Percentiles rank a stretch among this genome's conserved stretches.
These are phyloP conservation scores for Ellobium chinense DNA, from an alignment of 2,888 invertebrate genomes.

Conservation along the genomic window DNA sequence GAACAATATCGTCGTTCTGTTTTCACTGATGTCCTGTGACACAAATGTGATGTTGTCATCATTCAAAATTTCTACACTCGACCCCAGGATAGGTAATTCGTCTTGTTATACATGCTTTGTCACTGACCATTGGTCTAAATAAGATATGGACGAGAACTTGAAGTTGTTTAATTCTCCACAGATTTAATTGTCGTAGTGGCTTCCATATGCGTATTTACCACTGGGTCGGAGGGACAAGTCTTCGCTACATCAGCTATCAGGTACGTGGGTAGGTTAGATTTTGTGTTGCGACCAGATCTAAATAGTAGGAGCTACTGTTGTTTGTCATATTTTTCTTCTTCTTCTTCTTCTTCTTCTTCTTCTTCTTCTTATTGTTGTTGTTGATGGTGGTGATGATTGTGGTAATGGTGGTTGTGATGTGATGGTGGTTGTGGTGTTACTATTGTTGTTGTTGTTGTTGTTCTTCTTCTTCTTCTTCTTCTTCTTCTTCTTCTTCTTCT, in stretches of 20 bases:
- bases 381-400: neutral
- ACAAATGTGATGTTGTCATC: no score
- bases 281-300: neutral
- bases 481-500: no score
- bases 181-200: constrained; percentile 79
- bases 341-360: neutral
- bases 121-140: no score
- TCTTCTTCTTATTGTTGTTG: neutral
- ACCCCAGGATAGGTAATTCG: no score
- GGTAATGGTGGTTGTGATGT: neutral
- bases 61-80: no score
- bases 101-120: no score
- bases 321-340: neutral
- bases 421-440: neutral
- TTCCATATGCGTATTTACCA: constrained; percentile 87
- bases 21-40: no score
- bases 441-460: neutral
- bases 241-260: constrained; percentile 90
- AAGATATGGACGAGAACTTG: neutral
- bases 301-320: neutral
- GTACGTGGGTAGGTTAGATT: constrained; percentile 70
- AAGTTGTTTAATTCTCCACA: neutral
- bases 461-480: no score
- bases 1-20: no score
- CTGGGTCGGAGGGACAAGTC: constrained; percentile 91